A percentile compares a stretch with the other conserved stretches of the same genome.
Conservation (phyloP, 2,113 vertebrate species). For the Cranoglanis bouderius region DNA sequence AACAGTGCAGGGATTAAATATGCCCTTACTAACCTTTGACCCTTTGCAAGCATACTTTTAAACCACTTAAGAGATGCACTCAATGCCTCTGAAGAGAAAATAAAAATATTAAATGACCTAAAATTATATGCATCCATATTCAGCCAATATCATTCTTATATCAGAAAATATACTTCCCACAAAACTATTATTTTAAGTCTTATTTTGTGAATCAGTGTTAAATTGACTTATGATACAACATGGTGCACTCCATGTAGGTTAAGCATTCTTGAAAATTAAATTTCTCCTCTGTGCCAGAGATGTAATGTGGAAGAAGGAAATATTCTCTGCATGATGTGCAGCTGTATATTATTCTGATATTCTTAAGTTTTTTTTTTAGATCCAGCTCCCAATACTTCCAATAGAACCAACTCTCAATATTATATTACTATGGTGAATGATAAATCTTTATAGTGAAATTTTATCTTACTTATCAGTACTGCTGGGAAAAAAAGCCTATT, state of each 20-base stretch:
- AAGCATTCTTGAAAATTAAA: neutral
- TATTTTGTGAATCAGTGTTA: neutral
- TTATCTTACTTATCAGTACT: neutral
- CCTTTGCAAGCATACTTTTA: neutral
- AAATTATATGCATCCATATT: neutral
- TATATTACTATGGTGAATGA: neutral
- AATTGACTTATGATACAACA: neutral
- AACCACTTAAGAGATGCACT: slow-evolving; percentile 16
- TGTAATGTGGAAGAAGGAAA: neutral
- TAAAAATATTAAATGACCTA: neutral
- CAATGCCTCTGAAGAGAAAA: neutral
- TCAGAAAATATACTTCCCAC: neutral
- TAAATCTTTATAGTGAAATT: neutral
- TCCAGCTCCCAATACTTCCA: neutral
- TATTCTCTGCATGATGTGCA: neutral
- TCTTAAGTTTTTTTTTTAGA: neutral
- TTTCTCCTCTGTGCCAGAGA: neutral
- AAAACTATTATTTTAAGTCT: neutral
- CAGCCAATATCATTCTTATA: neutral
- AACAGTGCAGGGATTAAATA: slow-evolving; percentile 54
- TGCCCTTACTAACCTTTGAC: slow-evolving; percentile 50
- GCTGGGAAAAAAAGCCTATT: neutral
- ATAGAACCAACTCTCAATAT: neutral
- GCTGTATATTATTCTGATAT: neutral
- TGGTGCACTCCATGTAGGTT: neutral